These are phyloP conservation scores for Brachystomella parvula DNA, from an alignment of 1,140 invertebrate genomes.

Conservation along the genomic window DNA sequence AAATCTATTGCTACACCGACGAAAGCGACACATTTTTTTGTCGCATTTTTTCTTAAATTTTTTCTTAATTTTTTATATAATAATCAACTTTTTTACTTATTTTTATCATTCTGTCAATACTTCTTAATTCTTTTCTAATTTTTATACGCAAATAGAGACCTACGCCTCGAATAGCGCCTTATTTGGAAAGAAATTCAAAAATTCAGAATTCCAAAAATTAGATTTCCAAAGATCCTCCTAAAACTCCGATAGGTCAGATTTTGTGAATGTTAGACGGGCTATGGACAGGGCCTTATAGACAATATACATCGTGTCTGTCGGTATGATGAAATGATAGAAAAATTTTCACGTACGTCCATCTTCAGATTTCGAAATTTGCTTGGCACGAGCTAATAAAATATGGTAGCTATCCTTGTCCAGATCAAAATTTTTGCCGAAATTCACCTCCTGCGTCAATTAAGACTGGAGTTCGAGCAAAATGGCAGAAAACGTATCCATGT, in stretches of 20 bases:
- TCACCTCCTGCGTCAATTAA: neutral
- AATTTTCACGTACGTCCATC: neutral
- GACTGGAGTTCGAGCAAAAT: neutral
- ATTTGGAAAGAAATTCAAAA: neutral
- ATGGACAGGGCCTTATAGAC: too few relatives aligned
- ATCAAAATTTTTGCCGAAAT: neutral
- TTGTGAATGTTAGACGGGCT: too few relatives aligned
- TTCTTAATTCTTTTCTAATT: too few relatives aligned
- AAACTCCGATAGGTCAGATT: neutral
- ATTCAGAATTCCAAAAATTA: neutral
- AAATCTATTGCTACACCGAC: too few relatives aligned
- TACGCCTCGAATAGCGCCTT: too few relatives aligned
- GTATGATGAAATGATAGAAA: neutral
- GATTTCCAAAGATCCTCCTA: neutral
- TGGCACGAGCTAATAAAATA: neutral
- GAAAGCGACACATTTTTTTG: neutral
- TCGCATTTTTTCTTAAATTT: neutral
- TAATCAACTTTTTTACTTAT: too few relatives aligned
- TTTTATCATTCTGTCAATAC: too few relatives aligned
- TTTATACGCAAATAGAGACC: too few relatives aligned
- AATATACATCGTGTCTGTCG: too few relatives aligned
- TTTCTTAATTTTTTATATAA: neutral
- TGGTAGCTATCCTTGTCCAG: neutral
- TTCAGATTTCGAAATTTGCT: neutral
- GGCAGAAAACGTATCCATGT: neutral